Percentiles rank a stretch among this genome's conserved stretches.
Evolutionary conservation across 2,113 vertebrate genomes (phyloP).

Genomic region (Meriones unguiculatus): DNA sequence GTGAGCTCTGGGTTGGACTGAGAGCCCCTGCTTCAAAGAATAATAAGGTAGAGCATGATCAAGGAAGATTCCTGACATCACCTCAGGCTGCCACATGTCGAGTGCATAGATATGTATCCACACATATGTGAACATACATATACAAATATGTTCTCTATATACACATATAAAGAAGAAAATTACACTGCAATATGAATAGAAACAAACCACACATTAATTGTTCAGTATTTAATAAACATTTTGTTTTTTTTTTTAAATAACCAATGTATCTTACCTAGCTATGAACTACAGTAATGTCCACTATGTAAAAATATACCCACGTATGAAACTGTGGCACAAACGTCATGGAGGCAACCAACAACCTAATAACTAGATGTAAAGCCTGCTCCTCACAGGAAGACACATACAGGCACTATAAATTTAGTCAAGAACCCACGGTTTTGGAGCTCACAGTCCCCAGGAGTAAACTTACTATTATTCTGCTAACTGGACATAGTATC

Average conservation of each 20-base stretch:
- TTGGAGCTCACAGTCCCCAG: too few relatives aligned
- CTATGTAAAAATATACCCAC: not conserved
- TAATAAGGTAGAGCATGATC: too few relatives aligned
- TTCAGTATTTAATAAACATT: not conserved
- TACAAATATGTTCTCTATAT: not conserved
- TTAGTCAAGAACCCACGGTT: not conserved
- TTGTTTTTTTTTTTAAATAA: not conserved
- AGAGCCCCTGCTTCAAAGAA: not conserved
- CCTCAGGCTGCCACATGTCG: not conserved
- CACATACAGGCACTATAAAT: not conserved
- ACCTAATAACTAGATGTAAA: not conserved
- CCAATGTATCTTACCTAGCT: not conserved
- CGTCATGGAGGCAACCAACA: not conserved
- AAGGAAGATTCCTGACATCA: not conserved
- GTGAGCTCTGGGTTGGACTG: not conserved
- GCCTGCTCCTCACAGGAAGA: not conserved
- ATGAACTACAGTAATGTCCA: not conserved
- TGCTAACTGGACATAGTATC: too few relatives aligned
- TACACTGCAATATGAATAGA: not conserved
- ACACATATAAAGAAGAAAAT: not conserved
- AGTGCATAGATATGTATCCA: not conserved
- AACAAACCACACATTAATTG: not conserved
- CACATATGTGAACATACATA: not conserved
- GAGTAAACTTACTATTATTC: too few relatives aligned
- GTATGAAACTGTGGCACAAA: not conserved